Percentiles rank a stretch among this genome's conserved stretches.
Evolutionary conservation across 1,140 invertebrate species (phyloP).

Genomic region (Chlorops oryzae): DNA sequence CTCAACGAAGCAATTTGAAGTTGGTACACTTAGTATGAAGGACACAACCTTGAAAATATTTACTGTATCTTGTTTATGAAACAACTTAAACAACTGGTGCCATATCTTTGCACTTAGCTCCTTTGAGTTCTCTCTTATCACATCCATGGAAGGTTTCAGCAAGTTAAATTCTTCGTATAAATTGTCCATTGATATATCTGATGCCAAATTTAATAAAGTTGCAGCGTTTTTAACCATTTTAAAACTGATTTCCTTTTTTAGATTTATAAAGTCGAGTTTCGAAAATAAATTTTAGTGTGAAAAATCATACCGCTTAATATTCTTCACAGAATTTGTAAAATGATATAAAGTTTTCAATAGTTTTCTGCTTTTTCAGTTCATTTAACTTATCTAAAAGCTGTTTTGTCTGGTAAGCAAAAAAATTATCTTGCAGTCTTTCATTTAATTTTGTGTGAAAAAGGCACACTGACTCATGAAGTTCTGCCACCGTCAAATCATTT

Average conservation of each 20-base stretch:
- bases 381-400: slow-evolving; percentile 4
- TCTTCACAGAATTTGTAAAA: slow-evolving; percentile 1
- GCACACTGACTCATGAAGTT: slow-evolving; percentile 12
- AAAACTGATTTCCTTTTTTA: slow-evolving; percentile 10
- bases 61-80: slow-evolving; percentile 12
- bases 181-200: slow-evolving; percentile 16
- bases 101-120: slow-evolving; percentile 13
- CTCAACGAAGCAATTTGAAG: slow-evolving; percentile 10
- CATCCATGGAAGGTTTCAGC: slow-evolving; percentile 16
- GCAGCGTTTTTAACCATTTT: slow-evolving; percentile 16
- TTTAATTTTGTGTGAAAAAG: slow-evolving; percentile 10
- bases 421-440: slow-evolving; percentile 3
- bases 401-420: slow-evolving; percentile 4
- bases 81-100: slow-evolving; percentile 13
- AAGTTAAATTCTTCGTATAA: slow-evolving; percentile 19
- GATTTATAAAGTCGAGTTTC: slow-evolving; percentile 15
- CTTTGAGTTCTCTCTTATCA: slow-evolving; percentile 13
- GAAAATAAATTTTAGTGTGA: slow-evolving; percentile 15
- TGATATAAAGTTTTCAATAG: neutral
- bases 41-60: slow-evolving; percentile 16
- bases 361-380: neutral
- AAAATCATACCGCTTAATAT: slow-evolving; percentile 14
- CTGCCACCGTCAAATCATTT: slow-evolving; percentile 9
- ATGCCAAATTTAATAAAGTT: slow-evolving; percentile 15
- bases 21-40: slow-evolving; percentile 15